Conservation (phyloP, 2,888 invertebrate species). For the Sepiola atlantica region DNA sequence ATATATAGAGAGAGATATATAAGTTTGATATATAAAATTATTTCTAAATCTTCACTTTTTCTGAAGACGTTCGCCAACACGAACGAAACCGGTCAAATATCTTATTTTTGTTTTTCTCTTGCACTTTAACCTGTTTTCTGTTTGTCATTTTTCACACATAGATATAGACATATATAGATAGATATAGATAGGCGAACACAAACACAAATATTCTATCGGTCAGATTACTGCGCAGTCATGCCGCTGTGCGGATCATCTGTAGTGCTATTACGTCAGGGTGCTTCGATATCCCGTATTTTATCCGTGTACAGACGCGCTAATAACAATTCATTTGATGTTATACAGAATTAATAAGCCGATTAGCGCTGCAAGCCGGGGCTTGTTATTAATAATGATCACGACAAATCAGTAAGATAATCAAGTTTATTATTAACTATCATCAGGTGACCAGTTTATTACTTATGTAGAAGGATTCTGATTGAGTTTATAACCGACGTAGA, state of each 20-base stretch:
- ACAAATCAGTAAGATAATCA: background rate
- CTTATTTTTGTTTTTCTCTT: too few species aligned
- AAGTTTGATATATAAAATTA: too few species aligned
- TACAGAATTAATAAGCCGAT: background rate
- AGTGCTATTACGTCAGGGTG: background rate
- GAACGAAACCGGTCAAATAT: too few species aligned
- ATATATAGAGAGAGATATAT: too few species aligned
- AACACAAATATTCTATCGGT: too few species aligned
- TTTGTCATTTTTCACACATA: too few species aligned
- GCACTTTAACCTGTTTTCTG: too few species aligned
- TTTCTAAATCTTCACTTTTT: too few species aligned
- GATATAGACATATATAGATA: too few species aligned
- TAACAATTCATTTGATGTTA: background rate
- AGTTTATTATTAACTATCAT: background rate
- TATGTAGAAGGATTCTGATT: background rate
- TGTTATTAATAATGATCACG: background rate
- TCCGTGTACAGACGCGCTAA: background rate
- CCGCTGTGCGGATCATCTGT: background rate
- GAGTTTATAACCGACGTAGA: background rate
- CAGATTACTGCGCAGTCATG: background rate
- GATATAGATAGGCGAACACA: too few species aligned
- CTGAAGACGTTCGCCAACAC: too few species aligned
- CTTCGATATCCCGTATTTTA: background rate
- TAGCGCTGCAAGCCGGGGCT: background rate
- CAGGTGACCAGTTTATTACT: slow-evolving; percentile 2